Evolutionary conservation across 2,797 vertebrate genomes (phyloP), one percentile per base, ranked within the genome.

Genomic region (Eurystomus glaucurus): DNA sequence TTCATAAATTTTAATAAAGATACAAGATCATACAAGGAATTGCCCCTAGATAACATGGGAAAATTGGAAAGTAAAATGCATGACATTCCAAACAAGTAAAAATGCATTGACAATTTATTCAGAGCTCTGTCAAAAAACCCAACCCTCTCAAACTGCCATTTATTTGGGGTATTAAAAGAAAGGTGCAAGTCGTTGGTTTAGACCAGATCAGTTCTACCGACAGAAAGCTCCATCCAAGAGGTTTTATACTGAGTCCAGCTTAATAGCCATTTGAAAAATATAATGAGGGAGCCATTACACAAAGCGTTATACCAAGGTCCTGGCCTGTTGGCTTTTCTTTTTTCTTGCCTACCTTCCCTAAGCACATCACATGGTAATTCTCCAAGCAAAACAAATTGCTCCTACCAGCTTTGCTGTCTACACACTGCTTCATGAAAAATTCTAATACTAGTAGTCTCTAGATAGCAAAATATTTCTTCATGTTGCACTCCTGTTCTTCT

Each of bases 1-100:
- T 95, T 92, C 68, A 91, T 88, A 54, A 45, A 82, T 90, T 94
- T 90, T 89, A 93, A 90, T 94, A 80, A 89, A 91, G 58, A 92
- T 48, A 68, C 14, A 76, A 85, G 80, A 87, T 76, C 61, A 79
- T 88, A 58, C 87, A 85, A 82, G 68, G 77, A 96, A 75, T 37
- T 92, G 75, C 50, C 71, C 72, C 57, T 51, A 93, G 85, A 84
- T 71, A 93, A 71, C 45, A 74, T 16, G 25, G 43, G 29, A 69
- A 87, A 91, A 87, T 25, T 79, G 57, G 31, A 79, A 95, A 91
- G 69, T 85, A 85, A 95, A 95, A 90, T 28, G 43, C 57, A 52
- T 58, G 46, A 77, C 50, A 72, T 85, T 80, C 96, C 48, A 80
- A 88, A 75, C 43, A 84, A 93, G 31, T 77, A 46, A 94, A 95